Conservation (phyloP, 1,140 invertebrate species). For the Drosophila albomicans region DNA sequence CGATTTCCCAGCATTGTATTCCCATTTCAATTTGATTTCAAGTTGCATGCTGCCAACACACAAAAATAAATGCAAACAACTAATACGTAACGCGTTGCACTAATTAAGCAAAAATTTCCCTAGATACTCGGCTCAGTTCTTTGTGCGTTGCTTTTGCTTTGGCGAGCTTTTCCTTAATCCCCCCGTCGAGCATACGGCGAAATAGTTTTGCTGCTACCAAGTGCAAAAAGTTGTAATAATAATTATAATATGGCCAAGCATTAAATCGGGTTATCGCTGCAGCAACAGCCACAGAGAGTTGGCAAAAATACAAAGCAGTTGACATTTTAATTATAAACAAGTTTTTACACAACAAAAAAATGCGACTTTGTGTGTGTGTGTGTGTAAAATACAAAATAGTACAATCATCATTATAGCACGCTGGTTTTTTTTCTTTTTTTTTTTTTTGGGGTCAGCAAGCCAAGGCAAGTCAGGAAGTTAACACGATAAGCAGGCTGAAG, state of each 20-base stretch:
- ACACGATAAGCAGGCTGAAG: conserved; percentile 22
- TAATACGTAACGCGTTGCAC: conserved; percentile 4
- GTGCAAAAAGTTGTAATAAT: neutral
- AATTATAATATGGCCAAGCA: conserved; percentile 7
- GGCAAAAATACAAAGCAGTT: conserved; percentile 42
- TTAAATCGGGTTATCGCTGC: conserved; percentile 33
- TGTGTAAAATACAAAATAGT: conserved; percentile 53
- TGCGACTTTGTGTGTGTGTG: conserved; percentile 11
- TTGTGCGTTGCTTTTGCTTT: neutral
- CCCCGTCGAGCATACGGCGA: neutral
- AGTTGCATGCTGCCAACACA: neutral
- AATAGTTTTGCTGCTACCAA: neutral
- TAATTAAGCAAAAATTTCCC: conserved; percentile 3
- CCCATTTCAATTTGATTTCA: conserved; percentile 3
- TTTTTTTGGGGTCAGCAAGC: conserved; percentile 64
- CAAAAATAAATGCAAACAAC: neutral
- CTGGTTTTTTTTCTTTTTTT: no score
- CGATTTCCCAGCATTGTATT: neutral
- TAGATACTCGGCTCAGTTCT: neutral
- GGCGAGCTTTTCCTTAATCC: conserved; percentile 9
- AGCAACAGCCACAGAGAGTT: conserved; percentile 7
- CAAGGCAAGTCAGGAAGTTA: neutral
- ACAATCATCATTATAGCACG: conserved; percentile 64
- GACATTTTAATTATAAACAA: conserved; percentile 45
- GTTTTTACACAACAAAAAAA: neutral